Percentiles rank a stretch among this genome's conserved stretches.
phyloP scores from a whole-genome alignment of 2,888 invertebrate species.

The Bibio marci region DNA sequence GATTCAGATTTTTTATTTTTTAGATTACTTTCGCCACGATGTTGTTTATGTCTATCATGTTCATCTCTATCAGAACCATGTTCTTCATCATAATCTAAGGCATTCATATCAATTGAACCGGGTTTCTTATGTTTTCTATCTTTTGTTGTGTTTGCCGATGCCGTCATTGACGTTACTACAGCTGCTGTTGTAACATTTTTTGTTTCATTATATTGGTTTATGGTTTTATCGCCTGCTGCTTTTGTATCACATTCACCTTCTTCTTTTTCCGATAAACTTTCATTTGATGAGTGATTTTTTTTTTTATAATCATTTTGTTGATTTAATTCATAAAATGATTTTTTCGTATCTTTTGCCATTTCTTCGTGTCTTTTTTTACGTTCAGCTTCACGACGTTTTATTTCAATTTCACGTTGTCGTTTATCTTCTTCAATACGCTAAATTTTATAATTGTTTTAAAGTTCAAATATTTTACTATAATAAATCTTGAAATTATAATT shows the following conservation, averaged over 20 bases:
- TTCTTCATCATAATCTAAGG: constrained; percentile 54
- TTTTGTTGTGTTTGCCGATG: no score
- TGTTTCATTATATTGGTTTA: constrained; percentile 11
- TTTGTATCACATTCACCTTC: constrained; percentile 33
- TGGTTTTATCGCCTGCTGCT: neutral
- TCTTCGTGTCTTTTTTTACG: constrained; percentile 36
- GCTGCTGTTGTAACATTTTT: no score
- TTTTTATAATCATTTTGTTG: constrained; percentile 27
- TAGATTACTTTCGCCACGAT: no score
- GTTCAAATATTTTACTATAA: no score
- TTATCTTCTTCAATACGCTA: constrained; percentile 38
- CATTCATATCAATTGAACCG: constrained; percentile 44
- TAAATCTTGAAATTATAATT: no score
- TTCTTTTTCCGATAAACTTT: constrained; percentile 24
- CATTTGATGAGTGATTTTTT: constrained; percentile 11
- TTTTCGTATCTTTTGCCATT: constrained; percentile 28
- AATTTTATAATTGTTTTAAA: no score
- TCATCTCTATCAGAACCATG: constrained; percentile 36
- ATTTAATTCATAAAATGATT: constrained; percentile 27
- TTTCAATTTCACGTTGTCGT: constrained; percentile 39
- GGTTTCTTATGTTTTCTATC: no score
- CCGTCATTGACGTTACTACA: no score
- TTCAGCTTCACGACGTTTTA: constrained; percentile 34
- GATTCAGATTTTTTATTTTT: constrained; percentile 27
- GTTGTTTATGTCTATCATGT: constrained; percentile 4